Evolutionary conservation across 2,797 vertebrate genomes (phyloP).

Genomic region (Rhyacichthys aspro): DNA sequence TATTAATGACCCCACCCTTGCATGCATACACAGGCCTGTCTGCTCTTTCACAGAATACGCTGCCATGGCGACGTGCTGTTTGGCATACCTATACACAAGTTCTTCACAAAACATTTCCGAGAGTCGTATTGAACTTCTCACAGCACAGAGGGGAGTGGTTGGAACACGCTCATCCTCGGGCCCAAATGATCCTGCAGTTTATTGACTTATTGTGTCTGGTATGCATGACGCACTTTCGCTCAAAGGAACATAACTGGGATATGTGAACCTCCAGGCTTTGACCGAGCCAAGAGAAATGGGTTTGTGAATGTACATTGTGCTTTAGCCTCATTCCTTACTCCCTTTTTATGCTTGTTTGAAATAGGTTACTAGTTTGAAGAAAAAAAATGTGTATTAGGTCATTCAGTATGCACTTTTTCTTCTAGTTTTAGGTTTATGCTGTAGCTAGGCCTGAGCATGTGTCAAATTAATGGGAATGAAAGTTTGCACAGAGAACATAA

Average conservation of each 20-base stretch:
- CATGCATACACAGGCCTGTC: conserved; percentile 36
- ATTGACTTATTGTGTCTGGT: conserved; percentile 37
- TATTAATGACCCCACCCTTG: conserved; percentile 39
- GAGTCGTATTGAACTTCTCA: not conserved
- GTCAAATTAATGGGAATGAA: too few relatives aligned
- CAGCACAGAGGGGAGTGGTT: conserved; percentile 19
- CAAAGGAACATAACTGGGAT: not conserved
- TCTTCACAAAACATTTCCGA: conserved; percentile 22
- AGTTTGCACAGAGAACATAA: too few relatives aligned
- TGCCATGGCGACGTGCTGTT: conserved; percentile 37
- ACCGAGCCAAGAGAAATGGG: not conserved
- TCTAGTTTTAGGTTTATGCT: not conserved
- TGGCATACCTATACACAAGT: conserved; percentile 7
- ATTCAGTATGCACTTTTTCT: not conserved
- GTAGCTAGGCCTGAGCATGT: too few relatives aligned
- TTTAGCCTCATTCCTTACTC: not conserved
- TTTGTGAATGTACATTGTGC: conserved; percentile 6
- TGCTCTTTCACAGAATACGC: not conserved
- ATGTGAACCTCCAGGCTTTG: conserved; percentile 8
- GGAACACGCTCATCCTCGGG: not conserved
- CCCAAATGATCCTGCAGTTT: conserved; percentile 8
- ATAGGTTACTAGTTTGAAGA: not conserved
- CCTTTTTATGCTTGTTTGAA: not conserved
- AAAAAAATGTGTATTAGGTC: not conserved
- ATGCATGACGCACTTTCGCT: conserved; percentile 17